phyloP scores from a whole-genome alignment of 2,113 vertebrate species.

The Amphilophus citrinellus region DNA sequence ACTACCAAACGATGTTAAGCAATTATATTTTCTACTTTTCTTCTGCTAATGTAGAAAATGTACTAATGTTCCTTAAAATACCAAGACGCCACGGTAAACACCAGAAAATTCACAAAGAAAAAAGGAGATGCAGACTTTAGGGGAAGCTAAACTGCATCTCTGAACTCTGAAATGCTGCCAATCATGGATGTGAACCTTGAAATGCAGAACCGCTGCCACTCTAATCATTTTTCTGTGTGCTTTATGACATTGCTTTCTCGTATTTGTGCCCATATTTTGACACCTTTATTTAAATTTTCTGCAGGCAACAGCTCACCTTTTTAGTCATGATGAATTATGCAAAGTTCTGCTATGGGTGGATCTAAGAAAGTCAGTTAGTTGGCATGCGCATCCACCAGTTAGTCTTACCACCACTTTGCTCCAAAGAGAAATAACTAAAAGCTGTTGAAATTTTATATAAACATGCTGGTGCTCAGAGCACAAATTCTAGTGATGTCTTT shows the following conservation, averaged over 20 bases:
- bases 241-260: rapidly evolving
- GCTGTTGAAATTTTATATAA: neutral
- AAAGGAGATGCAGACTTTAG: neutral
- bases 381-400: neutral
- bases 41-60: neutral
- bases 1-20: neutral
- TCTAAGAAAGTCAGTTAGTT: neutral
- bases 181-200: neutral
- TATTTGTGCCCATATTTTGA: neutral
- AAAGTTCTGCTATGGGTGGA: neutral
- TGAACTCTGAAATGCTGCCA: neutral
- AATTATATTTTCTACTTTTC: rapidly evolving
- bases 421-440: neutral
- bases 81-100: neutral
- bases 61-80: neutral
- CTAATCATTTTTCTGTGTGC: neutral
- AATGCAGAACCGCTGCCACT: neutral
- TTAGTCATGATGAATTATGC: neutral
- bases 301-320: neutral
- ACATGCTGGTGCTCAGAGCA: neutral
- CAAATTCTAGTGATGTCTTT: neutral
- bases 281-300: neutral
- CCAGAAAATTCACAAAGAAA: neutral
- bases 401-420: neutral
- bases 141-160: neutral